A percentile compares a stretch with the other conserved stretches of the same genome.
These are phyloP conservation scores for Prionailurus viverrinus DNA, from an alignment of 2,113 vertebrate species.

Conservation along the genomic window DNA sequence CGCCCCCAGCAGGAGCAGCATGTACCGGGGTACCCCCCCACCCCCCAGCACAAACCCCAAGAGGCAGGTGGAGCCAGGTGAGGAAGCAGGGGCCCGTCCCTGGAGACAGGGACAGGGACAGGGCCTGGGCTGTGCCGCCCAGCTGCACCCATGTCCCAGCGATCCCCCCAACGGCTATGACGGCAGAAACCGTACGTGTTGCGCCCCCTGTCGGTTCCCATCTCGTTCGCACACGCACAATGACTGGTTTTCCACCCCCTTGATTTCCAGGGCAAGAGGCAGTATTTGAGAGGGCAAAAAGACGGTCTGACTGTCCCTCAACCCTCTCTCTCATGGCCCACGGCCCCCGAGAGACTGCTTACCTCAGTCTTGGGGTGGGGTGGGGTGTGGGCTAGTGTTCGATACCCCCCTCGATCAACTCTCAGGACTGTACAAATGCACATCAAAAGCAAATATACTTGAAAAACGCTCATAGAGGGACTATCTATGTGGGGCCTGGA, in stretches of 20 bases:
- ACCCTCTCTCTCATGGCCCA: rapidly evolving
- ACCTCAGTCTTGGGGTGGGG: neutral
- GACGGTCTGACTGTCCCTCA: neutral
- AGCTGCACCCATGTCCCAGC: rapidly evolving
- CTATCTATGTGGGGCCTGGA: neutral
- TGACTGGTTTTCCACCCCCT: neutral
- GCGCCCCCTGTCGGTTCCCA: rapidly evolving
- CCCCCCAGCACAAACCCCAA: rapidly evolving
- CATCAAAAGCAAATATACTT: rapidly evolving
- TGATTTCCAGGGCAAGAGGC: neutral
- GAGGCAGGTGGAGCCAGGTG: rapidly evolving
- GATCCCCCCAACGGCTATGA: neutral
- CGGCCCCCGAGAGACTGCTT: rapidly evolving
- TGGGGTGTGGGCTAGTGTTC: rapidly evolving
- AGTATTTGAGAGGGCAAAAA: rapidly evolving
- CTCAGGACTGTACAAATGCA: neutral
- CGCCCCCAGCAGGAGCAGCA: rapidly evolving
- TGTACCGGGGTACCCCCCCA: rapidly evolving
- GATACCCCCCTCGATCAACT: too few relatives aligned
- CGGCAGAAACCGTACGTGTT: rapidly evolving
- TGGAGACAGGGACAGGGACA: neutral
- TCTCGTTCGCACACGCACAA: rapidly evolving
- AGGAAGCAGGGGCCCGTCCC: neutral
- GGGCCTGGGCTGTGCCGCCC: rapidly evolving
- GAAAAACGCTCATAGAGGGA: rapidly evolving